phyloP scores from a whole-genome alignment of 64 coral and sea anemone genomes.

The Montipora cactus region DNA sequence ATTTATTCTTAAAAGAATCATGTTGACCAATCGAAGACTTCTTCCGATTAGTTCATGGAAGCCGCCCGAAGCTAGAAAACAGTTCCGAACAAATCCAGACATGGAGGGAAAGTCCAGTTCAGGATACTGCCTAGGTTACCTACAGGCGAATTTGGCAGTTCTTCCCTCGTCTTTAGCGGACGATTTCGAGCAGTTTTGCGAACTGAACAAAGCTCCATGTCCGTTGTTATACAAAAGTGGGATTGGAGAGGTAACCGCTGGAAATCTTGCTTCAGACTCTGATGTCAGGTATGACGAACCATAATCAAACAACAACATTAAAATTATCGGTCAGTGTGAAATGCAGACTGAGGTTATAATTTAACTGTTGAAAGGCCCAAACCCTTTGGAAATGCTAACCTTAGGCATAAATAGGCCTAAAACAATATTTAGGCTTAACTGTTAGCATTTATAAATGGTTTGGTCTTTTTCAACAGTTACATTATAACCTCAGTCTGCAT shows the following conservation, averaged over 20 bases:
- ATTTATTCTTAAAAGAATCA: neutral
- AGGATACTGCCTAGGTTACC: conserved; percentile 71
- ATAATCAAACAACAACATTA: too few relatives aligned
- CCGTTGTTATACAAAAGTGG: conserved; percentile 81
- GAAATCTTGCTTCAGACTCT: conserved; percentile 47
- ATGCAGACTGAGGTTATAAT: too few relatives aligned
- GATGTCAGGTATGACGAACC: conserved; percentile 78
- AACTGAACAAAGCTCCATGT: conserved; percentile 81
- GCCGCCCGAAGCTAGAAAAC: conserved; percentile 40
- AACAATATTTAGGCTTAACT: too few relatives aligned
- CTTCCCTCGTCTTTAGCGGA: conserved; percentile 72
- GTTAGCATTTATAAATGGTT: too few relatives aligned
- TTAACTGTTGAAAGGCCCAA: too few relatives aligned
- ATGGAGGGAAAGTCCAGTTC: conserved; percentile 53
- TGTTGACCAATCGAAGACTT: neutral
- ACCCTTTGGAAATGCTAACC: too few relatives aligned
- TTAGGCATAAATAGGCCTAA: too few relatives aligned
- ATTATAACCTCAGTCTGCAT: too few relatives aligned
- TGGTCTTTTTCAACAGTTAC: too few relatives aligned
- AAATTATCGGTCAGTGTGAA: too few relatives aligned
- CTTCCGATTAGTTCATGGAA: neutral
- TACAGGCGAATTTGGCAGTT: conserved; percentile 89
- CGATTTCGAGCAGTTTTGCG: conserved; percentile 85
- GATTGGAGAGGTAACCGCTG: conserved; percentile 73
- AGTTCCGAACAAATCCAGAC: conserved; percentile 32